A percentile compares a stretch with the other conserved stretches of the same genome.
Conservation (phyloP, 2,888 invertebrate species). For the Ochropacha duplaris region DNA sequence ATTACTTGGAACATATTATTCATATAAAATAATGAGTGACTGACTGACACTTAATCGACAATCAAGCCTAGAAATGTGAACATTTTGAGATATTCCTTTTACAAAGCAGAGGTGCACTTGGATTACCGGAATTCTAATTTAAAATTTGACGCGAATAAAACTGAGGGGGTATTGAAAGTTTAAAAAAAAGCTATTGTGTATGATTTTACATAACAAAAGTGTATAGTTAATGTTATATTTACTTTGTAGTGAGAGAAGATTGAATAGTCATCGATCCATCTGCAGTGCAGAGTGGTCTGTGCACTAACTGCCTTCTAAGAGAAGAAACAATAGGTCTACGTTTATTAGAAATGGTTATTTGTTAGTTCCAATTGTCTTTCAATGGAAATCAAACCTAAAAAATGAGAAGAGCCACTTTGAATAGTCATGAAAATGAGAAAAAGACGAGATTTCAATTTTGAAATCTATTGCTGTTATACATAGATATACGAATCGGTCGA, state of each 20-base stretch:
- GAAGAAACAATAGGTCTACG: background rate
- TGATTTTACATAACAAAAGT: background rate
- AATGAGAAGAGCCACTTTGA: background rate
- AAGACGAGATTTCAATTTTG: no score
- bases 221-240: conserved; percentile 5
- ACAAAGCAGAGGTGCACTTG: background rate
- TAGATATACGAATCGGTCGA: no score
- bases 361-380: background rate
- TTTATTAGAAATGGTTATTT: background rate
- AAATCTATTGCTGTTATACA: no score
- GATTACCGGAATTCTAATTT: no score
- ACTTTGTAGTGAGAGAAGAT: background rate
- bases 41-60: background rate
- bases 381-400: background rate
- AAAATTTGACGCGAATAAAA: no score
- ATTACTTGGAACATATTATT: background rate
- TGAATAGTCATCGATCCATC: conserved; percentile 1
- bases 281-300: conserved; percentile 1
- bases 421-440: no score
- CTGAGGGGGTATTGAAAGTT: background rate
- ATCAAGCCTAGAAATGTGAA: background rate
- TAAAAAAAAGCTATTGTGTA: background rate
- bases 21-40: background rate
- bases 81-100: no score
- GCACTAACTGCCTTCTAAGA: conserved; percentile 1